These are phyloP conservation scores for Nothoprocta pentlandii DNA, from an alignment of 2,113 vertebrate genomes.

Conservation along the genomic window DNA sequence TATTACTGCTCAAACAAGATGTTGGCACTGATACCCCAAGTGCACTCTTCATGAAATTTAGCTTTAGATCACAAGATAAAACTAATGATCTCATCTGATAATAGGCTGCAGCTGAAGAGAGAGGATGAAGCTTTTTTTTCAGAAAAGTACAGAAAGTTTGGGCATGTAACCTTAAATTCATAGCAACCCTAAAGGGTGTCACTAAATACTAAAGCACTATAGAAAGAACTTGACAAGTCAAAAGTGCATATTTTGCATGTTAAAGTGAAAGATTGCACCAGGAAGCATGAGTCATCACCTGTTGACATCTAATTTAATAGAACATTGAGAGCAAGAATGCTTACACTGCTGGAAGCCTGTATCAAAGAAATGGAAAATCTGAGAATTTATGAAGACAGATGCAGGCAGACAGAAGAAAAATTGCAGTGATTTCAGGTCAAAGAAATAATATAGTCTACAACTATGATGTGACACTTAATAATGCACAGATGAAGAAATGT, in stretches of 20 bases:
- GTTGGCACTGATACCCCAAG: rapidly evolving
- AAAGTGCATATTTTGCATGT: neutral
- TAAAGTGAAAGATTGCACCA: neutral
- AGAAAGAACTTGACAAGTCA: neutral
- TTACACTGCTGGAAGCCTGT: neutral
- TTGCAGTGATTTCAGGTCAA: neutral
- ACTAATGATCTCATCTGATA: neutral
- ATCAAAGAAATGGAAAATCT: neutral
- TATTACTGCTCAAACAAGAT: neutral
- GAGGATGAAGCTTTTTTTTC: neutral
- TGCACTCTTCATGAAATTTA: neutral
- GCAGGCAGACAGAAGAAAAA: neutral
- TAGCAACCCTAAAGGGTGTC: neutral
- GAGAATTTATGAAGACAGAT: neutral
- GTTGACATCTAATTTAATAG: constrained; percentile 10
- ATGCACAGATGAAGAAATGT: rapidly evolving
- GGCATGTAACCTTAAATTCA: neutral
- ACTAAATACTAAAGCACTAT: neutral
- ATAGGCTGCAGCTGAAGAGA: neutral
- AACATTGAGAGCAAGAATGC: neutral
- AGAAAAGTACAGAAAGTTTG: neutral
- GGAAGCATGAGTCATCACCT: neutral
- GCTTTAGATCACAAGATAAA: neutral
- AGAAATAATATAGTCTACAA: neutral
- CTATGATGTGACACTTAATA: neutral